A percentile compares a stretch with the other conserved stretches of the same genome.
These are phyloP conservation scores for Lytechinus variegatus DNA, from an alignment of 35 echinoderm and acorn worm species.

Conservation along the genomic window DNA sequence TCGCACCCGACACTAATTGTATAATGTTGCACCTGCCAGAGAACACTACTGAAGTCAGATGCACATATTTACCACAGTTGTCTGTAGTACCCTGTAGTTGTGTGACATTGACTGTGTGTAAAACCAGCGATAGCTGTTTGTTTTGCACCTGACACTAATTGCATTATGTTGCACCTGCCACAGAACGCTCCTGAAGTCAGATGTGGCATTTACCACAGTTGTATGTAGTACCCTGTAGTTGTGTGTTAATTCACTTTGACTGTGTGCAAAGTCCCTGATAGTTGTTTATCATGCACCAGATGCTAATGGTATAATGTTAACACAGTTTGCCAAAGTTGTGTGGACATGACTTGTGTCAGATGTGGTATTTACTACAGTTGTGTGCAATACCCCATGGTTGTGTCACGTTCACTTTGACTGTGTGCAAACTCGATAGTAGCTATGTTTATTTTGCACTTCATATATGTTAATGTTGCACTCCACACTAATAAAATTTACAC, in stretches of 20 bases:
- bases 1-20: neutral
- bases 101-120: neutral
- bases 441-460: too few species aligned
- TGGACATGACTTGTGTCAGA: too few species aligned
- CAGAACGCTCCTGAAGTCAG: neutral
- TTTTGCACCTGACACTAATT: neutral
- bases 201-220: neutral
- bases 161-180: neutral
- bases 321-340: neutral
- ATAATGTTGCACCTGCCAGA: too few species aligned
- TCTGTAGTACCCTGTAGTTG: neutral
- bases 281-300: too few species aligned
- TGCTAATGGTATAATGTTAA: neutral
- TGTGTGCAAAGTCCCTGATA: too few species aligned
- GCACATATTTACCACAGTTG: neutral
- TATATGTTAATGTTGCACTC: neutral
- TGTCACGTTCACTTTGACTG: neutral
- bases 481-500: neutral
- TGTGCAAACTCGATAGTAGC: too few species aligned
- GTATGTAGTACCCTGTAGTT: neutral
- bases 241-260: too few species aligned
- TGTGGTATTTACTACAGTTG: neutral
- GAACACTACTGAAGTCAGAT: too few species aligned
- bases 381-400: neutral
- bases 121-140: too few species aligned